Base-by-base conservation (phyloP, 2,113 vertebrate genomes). In the Benitochromis conjunctus region DNA sequence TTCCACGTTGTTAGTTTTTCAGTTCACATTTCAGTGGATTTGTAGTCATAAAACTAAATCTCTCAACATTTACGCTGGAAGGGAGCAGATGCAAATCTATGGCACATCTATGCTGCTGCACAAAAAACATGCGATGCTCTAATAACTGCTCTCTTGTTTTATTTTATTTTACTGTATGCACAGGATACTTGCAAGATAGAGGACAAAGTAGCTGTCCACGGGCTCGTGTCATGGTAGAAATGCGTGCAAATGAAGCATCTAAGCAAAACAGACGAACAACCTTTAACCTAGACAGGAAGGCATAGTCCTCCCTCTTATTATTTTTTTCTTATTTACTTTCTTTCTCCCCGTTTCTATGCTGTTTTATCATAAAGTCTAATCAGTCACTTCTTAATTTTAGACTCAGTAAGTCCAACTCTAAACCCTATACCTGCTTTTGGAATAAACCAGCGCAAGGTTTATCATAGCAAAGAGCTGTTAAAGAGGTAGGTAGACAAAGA, bases 401-500 rank as follows among this genome's bases (percentile, higher is more conserved):
- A 51, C 26, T 51, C 26, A 76, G 26, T n/a, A 53, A 76, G 10
- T 51, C 6, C 5, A 43, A 31, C 41, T 76, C 69, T 13, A 31
- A 9, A 51, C 43, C 12, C 26, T 51, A 29, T 31, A 53, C 26
- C 71, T 76, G 46, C 46, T 31, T 53, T 53, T 31, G 18, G 18
- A 18, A 51, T 76, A 76, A 11, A 48, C 43, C 53, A 4, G 43
- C 78, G 34, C 8, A 46, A 71, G n/a, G 34, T 79, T 86, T 76
- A 74, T 71, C 8, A 79, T 79, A 78, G 69, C 41, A 78, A 89
- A 83, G 24, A 66, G 51, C 29, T 80, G 18, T 16, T 85, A 90
- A 92, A 54, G 83, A 94, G 90, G 84, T 84, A 92, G 56, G 84
- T 36, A 89, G 91, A 93, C 92, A 95, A 94, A 94, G 92, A 88